phyloP scores from a whole-genome alignment of 2,888 invertebrate genomes.

The Patella caerulea region DNA sequence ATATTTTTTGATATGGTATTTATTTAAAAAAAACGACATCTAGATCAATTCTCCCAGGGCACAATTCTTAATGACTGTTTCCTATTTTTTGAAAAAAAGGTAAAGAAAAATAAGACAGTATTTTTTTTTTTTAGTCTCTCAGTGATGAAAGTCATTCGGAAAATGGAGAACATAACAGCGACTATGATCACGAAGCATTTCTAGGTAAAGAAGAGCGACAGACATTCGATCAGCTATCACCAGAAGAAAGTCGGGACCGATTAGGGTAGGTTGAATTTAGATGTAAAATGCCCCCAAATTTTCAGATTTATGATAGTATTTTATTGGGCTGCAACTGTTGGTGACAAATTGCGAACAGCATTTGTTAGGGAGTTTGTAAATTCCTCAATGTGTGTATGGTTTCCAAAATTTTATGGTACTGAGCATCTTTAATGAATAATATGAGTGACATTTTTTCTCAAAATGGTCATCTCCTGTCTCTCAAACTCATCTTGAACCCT shows the following conservation, averaged over 20 bases:
- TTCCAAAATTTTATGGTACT: too few species aligned
- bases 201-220: slow-evolving; percentile 92
- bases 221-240: slow-evolving; percentile 92
- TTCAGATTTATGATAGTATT: background rate
- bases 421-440: too few species aligned
- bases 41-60: background rate
- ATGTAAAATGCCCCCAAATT: background rate
- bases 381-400: too few species aligned
- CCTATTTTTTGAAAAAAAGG: too few species aligned
- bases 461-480: too few species aligned
- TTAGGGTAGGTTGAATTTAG: slow-evolving; percentile 73
- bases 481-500: too few species aligned
- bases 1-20: background rate
- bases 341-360: too few species aligned
- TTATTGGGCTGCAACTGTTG: too few species aligned
- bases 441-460: too few species aligned
- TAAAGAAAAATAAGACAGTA: background rate
- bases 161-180: slow-evolving; percentile 78
- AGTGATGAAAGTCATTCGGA: slow-evolving; percentile 83
- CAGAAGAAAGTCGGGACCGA: slow-evolving; percentile 93
- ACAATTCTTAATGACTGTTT: background rate
- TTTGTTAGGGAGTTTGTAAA: too few species aligned
- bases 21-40: background rate
- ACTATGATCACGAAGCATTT: slow-evolving; percentile 98
- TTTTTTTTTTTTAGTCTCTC: slow-evolving; percentile 72